A percentile compares a stretch with the other conserved stretches of the same genome.
phyloP scores from a whole-genome alignment of 2,888 invertebrate species.

The Norana najaformis region DNA sequence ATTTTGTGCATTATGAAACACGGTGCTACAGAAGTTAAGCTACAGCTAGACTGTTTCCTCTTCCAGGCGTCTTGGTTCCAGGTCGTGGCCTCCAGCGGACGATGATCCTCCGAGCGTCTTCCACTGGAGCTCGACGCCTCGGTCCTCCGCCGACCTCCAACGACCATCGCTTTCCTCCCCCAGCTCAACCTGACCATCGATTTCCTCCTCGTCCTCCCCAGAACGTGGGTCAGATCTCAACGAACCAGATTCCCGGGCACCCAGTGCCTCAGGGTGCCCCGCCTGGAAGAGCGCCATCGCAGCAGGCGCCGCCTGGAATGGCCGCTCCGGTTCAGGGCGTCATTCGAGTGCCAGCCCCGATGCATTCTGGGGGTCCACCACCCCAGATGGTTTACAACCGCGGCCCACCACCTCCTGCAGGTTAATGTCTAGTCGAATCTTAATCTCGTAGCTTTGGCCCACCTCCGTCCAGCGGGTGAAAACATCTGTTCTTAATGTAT shows the following conservation, averaged over 20 bases:
- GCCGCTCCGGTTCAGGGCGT: not conserved
- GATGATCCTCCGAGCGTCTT: not conserved
- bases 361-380: not conserved
- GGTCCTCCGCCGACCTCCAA: not conserved
- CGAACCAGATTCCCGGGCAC: slow-evolving; percentile 1
- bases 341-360: not conserved
- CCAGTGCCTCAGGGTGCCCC: not conserved
- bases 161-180: not conserved
- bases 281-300: slow-evolving; percentile 21
- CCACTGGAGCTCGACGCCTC: not conserved
- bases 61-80: not conserved
- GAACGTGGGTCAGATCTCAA: not conserved
- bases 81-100: not conserved
- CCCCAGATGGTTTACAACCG: not conserved
- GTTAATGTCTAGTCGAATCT: not conserved
- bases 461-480: too few relatives aligned
- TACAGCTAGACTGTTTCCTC: not conserved
- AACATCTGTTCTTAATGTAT: too few relatives aligned
- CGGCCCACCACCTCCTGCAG: not conserved
- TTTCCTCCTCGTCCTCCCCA: not conserved
- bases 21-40: not conserved
- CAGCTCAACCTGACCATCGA: not conserved
- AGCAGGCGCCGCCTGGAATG: slow-evolving; percentile 18
- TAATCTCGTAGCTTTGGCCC: not conserved
- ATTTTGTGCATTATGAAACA: not conserved